These are phyloP conservation scores for Maniola jurtina DNA, from an alignment of 1,140 invertebrate species.

Conservation along the genomic window DNA sequence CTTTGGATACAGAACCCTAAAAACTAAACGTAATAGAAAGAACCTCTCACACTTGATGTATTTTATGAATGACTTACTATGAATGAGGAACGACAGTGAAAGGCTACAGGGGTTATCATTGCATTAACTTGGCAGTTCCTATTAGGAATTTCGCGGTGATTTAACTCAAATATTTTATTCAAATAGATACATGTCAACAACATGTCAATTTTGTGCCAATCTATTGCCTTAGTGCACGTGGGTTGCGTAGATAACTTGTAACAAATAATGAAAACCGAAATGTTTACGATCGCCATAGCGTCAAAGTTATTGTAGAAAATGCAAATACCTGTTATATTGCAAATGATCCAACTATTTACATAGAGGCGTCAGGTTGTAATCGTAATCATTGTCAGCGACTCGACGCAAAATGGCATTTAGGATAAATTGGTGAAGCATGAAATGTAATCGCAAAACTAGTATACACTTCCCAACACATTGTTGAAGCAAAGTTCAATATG, in stretches of 20 bases:
- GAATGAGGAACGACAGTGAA: constrained; percentile 7
- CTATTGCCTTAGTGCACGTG: constrained; percentile 27
- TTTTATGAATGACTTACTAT: constrained; percentile 5
- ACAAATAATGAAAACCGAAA: constrained; percentile 31
- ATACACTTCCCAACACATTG: constrained; percentile 20
- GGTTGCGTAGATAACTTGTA: constrained; percentile 31
- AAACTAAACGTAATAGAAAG: too few relatives aligned
- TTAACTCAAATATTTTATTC: constrained; percentile 8
- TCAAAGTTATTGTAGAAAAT: constrained; percentile 27
- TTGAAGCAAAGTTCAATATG: constrained; percentile 41
- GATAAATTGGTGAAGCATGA: constrained; percentile 26
- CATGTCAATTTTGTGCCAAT: constrained; percentile 31
- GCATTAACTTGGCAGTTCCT: not conserved
- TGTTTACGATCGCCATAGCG: constrained; percentile 21
- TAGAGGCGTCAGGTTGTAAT: constrained; percentile 31
- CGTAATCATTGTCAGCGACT: constrained; percentile 29
- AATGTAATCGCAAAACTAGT: constrained; percentile 15
- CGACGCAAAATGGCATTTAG: constrained; percentile 32
- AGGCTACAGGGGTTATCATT: constrained; percentile 11
- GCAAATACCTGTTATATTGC: constrained; percentile 22
- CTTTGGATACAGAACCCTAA: too few relatives aligned
- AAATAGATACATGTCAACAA: constrained; percentile 17
- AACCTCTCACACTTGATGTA: constrained; percentile 3
- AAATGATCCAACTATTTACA: constrained; percentile 29
- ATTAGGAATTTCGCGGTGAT: constrained; percentile 9